These are phyloP conservation scores for Pseudachorutes palmiensis DNA, from an alignment of 1,140 invertebrate genomes.

Conservation along the genomic window DNA sequence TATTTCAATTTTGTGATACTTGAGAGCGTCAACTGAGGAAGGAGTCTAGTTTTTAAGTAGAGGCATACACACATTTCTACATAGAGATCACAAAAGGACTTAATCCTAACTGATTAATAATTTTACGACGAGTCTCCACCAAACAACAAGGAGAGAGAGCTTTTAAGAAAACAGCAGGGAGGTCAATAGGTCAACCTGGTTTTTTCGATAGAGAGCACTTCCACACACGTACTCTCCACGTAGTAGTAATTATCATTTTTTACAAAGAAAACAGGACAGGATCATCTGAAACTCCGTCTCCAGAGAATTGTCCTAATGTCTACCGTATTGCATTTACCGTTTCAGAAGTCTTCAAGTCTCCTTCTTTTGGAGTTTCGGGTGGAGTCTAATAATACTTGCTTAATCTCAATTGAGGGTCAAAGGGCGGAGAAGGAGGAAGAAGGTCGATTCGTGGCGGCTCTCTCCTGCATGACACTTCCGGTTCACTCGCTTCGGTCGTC, in stretches of 20 bases:
- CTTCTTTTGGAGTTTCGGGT: neutral
- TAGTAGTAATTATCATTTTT: too few relatives aligned
- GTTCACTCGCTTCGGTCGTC: conserved; percentile 14
- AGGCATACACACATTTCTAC: neutral
- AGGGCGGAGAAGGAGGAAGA: neutral
- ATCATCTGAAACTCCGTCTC: too few relatives aligned
- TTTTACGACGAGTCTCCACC: too few relatives aligned
- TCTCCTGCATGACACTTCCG: neutral
- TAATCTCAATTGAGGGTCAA: neutral
- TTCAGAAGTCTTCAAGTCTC: neutral
- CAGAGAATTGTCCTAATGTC: neutral
- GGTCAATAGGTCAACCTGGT: too few relatives aligned
- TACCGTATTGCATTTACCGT: conserved; percentile 3
- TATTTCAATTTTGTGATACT: conserved; percentile 7
- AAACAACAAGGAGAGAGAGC: neutral
- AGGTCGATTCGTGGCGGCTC: neutral
- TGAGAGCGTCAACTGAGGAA: neutral
- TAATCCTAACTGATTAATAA: neutral
- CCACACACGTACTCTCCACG: too few relatives aligned
- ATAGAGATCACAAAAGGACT: conserved; percentile 5
- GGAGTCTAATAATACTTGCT: neutral
- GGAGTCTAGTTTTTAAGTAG: neutral
- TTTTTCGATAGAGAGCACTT: too few relatives aligned
- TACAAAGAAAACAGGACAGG: too few relatives aligned
- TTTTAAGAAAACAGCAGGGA: too few relatives aligned